phyloP scores from a whole-genome alignment of 2,797 vertebrate species.

The Geotria australis region DNA sequence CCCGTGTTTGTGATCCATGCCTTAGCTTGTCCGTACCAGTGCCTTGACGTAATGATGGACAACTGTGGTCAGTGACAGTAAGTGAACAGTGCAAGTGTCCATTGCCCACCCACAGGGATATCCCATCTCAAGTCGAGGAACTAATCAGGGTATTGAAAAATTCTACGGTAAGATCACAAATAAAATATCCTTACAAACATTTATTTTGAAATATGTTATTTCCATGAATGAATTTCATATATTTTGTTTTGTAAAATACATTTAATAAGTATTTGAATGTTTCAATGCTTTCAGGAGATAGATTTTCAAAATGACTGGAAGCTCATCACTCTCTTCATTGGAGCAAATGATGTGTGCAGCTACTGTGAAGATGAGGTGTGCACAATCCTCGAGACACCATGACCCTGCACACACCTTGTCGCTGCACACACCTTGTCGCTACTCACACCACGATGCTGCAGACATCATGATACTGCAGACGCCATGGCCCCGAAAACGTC shows the following conservation, averaged over 20 bases:
- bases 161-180: constrained; percentile 8
- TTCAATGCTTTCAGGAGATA: constrained; percentile 6
- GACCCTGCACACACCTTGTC: constrained; percentile 1
- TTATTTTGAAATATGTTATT: not conserved
- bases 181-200: not conserved
- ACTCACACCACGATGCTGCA: too few relatives aligned
- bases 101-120: constrained; percentile 3
- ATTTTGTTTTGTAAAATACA: too few relatives aligned
- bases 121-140: constrained; percentile 11
- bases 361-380: constrained; percentile 3
- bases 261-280: not conserved
- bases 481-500: too few relatives aligned
- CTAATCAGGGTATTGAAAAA: constrained; percentile 12
- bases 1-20: too few relatives aligned
- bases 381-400: constrained; percentile 4
- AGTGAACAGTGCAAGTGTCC: too few relatives aligned
- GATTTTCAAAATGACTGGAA: constrained; percentile 25
- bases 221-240: too few relatives aligned
- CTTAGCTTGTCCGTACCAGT: too few relatives aligned
- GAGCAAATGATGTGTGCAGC: constrained; percentile 5
- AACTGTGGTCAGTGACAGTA: too few relatives aligned
- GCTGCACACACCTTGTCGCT: constrained; percentile 7
- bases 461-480: too few relatives aligned
- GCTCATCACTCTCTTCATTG: constrained; percentile 17
- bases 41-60: too few relatives aligned